Percentiles rank a stretch among this genome's conserved stretches.
Evolutionary conservation across 2,113 vertebrate species (phyloP).

Genomic region (Conger conger): DNA sequence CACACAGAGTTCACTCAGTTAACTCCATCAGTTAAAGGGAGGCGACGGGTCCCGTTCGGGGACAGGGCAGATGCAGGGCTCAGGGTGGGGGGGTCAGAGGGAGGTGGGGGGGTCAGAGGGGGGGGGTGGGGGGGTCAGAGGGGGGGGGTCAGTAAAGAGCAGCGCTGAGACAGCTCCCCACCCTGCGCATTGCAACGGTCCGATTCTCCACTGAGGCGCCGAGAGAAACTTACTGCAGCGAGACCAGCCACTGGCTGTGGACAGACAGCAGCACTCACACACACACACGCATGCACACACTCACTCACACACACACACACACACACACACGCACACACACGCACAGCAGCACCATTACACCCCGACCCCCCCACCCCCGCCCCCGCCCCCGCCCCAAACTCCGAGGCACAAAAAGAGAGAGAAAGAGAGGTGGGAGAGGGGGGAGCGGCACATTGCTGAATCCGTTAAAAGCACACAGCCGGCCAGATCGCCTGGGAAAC

Average conservation of each 20-base stretch:
- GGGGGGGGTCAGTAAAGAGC: neutral
- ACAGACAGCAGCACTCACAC: neutral
- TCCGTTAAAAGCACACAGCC: neutral
- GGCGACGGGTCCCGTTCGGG: neutral
- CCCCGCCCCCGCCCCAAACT: neutral
- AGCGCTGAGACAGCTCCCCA: neutral
- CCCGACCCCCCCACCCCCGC: neutral
- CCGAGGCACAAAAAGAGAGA: neutral
- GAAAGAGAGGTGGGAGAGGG: neutral
- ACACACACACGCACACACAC: no score
- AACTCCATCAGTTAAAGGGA: neutral
- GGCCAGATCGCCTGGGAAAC: conserved; percentile 1
- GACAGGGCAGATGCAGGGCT: neutral
- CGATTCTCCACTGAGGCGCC: neutral
- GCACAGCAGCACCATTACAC: neutral
- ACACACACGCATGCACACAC: no score
- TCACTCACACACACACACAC: no score
- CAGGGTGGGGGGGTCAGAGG: neutral
- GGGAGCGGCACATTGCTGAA: neutral
- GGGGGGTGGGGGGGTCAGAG: neutral
- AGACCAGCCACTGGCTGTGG: neutral
- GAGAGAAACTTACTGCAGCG: neutral
- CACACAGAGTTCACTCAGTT: neutral
- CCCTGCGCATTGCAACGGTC: neutral
- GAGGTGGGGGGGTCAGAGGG: neutral